Evolutionary conservation across 2,797 vertebrate genomes (phyloP), one percentile per base, ranked within the genome.

Genomic region (Acanthis flammea): DNA sequence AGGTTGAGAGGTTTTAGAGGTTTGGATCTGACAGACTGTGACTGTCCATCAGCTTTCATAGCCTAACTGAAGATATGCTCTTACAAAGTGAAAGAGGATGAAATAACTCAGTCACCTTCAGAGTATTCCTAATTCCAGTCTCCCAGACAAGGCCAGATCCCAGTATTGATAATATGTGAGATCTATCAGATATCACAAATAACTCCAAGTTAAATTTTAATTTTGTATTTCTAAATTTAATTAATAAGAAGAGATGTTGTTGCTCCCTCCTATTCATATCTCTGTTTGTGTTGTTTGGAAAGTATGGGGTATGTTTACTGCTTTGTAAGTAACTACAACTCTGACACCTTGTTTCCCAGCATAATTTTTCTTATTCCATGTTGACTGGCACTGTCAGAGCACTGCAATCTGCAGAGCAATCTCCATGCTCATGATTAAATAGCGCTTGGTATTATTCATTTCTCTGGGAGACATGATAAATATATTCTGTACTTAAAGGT

Each of bases 361-460:
- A 66, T 75, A 78, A 89, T 92, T 92, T 90, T 94, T 90, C 74
- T 94, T 80, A 78, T 80, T 92, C 55, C 30, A 71, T 35, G 48
- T 90, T 94, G 77, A 94, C 80, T 92, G 91, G 65, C 61, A 85
- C 48, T 78, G 84, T 54, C 90, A 95, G 74, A 88, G 74, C 31
- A 84, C 16, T 70, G 72, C 79, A 92, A 92, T 92, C 94, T 78
- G 68, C 90, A 87, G 72, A 81, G 89, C 90, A 94, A 92, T 95
- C 86, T 91, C 73, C 76, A 68, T 45, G 47, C 19, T 73, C 48
- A 81, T 83, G 89, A 94, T 96, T 95, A 95, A 95, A 94, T 60
- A 90, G 27, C 74, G 88, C 30, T 3, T 44, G 31, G 45, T 70
- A 83, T 89, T 91, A 95, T 50, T 92, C 78, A 95, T 96, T 96